Percentiles rank a stretch among this genome's conserved stretches.
phyloP scores from a whole-genome alignment of 2,797 vertebrate genomes.

The Spheniscus humboldti region DNA sequence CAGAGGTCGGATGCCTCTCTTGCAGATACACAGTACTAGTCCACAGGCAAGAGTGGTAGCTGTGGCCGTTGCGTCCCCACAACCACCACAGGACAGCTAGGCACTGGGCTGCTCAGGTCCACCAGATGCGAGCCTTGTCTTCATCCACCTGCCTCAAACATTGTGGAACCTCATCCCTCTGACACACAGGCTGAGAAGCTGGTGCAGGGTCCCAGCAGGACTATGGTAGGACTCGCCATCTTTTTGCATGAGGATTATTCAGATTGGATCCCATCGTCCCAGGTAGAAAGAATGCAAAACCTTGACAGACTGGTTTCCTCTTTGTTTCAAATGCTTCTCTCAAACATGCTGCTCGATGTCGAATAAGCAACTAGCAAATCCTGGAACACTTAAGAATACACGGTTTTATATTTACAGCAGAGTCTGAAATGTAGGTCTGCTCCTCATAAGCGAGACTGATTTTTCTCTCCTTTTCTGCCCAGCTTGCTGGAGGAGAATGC shows the following conservation, averaged over 20 bases:
- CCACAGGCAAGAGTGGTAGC: neutral
- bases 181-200: neutral
- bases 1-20: neutral
- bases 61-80: fast-evolving
- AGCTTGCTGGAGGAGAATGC: neutral
- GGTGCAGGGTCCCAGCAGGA: neutral
- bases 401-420: neutral
- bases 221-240: neutral
- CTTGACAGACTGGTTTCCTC: neutral
- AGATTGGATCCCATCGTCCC: neutral
- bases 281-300: neutral
- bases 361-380: neutral
- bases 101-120: neutral
- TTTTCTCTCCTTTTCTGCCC: neutral
- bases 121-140: neutral
- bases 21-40: neutral
- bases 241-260: neutral
- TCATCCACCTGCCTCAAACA: neutral
- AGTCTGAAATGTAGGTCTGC: neutral
- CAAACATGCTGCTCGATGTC: neutral
- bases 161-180: neutral
- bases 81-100: neutral
- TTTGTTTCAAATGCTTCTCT: neutral
- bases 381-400: neutral
- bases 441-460: neutral